phyloP scores from a whole-genome alignment of 2,888 invertebrate genomes.

The Lasioglossum morio region DNA sequence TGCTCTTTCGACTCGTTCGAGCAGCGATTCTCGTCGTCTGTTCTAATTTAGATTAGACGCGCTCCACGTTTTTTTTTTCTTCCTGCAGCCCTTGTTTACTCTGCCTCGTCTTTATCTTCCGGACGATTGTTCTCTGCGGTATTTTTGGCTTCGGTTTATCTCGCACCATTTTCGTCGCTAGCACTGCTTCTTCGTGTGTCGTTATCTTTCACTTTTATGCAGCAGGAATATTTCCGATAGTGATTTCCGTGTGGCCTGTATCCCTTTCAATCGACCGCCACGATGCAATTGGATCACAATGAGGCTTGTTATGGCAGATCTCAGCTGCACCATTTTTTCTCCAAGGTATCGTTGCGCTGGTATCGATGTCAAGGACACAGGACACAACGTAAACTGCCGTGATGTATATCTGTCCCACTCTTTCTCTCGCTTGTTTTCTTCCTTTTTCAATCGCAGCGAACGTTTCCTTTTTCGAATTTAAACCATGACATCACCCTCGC shows the following conservation, averaged over 20 bases:
- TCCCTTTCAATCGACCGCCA: conserved; percentile 20
- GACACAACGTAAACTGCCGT: conserved; percentile 51
- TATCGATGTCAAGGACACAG: conserved; percentile 71
- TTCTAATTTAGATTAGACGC: conserved; percentile 6
- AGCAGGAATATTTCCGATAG: background rate
- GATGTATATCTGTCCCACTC: background rate
- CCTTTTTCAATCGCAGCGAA: conserved; percentile 55
- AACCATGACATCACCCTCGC: conserved; percentile 74
- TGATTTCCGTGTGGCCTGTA: background rate
- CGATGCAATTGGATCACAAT: conserved; percentile 54
- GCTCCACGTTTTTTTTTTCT: background rate
- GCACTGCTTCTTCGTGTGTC: background rate
- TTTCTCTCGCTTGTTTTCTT: conserved; percentile 28
- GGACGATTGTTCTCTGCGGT: background rate
- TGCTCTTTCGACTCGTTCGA: conserved; percentile 7
- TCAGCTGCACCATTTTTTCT: conserved; percentile 59
- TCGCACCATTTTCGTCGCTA: background rate
- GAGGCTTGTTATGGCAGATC: conserved; percentile 56
- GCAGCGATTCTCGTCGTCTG: conserved; percentile 3
- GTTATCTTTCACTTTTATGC: background rate
- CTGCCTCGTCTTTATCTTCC: background rate
- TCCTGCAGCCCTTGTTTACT: background rate
- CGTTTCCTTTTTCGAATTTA: conserved; percentile 76
- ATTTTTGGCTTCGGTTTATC: conserved; percentile 2
- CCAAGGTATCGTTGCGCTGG: conserved; percentile 45